Percentiles rank a stretch among this genome's conserved stretches.
Evolutionary conservation across 2,888 invertebrate species (phyloP).

Genomic region (Copidosoma aretas): DNA sequence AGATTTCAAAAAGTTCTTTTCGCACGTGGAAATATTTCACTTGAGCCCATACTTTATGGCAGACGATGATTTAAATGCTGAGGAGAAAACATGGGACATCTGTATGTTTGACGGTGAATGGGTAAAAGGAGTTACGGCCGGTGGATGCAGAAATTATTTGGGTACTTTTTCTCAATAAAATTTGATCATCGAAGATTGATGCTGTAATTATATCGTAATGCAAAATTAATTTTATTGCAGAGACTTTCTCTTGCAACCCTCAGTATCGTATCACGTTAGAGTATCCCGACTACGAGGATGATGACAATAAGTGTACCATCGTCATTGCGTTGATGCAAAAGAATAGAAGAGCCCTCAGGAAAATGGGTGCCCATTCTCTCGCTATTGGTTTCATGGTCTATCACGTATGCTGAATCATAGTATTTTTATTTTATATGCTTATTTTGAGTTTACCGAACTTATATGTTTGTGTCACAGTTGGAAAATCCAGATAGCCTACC

Average conservation of each 20-base stretch:
- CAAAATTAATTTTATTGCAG: slow-evolving; percentile 61
- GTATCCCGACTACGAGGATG: slow-evolving; percentile 89
- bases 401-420: slow-evolving; percentile 67
- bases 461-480: slow-evolving; percentile 61
- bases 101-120: slow-evolving; percentile 93
- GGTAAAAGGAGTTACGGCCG: slow-evolving; percentile 91
- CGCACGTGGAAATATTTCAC: slow-evolving; percentile 91
- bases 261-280: slow-evolving; percentile 83
- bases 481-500: slow-evolving; percentile 71
- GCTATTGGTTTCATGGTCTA: slow-evolving; percentile 97
- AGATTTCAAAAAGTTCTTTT: slow-evolving; percentile 86
- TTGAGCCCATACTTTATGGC: slow-evolving; percentile 91
- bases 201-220: background rate
- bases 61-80: slow-evolving; percentile 69
- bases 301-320: slow-evolving; percentile 88
- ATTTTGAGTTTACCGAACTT: background rate
- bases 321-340: slow-evolving; percentile 97
- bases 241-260: slow-evolving; percentile 87
- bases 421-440: slow-evolving; percentile 8
- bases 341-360: slow-evolving; percentile 87
- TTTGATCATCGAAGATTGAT: slow-evolving; percentile 2
- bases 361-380: slow-evolving; percentile 88
- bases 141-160: slow-evolving; percentile 92
- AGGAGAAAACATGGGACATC: slow-evolving; percentile 91
- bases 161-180: slow-evolving; percentile 62